Evolutionary conservation across 2,888 invertebrate species (phyloP), one percentile per base, ranked within the genome.

Genomic region (Phlogophora meticulosa): DNA sequence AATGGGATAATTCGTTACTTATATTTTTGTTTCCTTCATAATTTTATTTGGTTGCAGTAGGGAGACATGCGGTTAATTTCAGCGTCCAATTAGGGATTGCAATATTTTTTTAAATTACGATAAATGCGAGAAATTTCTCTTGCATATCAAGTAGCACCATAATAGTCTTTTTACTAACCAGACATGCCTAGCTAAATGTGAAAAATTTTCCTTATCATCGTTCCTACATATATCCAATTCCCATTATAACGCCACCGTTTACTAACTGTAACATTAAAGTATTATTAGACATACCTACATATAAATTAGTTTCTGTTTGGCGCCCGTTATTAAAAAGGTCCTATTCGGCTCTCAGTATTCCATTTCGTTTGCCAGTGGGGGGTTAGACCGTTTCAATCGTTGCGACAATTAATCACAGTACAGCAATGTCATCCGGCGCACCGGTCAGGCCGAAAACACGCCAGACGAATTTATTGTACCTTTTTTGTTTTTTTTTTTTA

Each of bases 311-410:
- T 92, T 91, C 86, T 87, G 88, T 87, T 84, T 90, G 90, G 91
- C 88, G 90, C 87, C 87, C 88, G 84, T 88, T 91, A 92, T 93
- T 92, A 92, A 92, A 93, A 88, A 92, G 92, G 91, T 91, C 90
- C 90, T 92, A 91, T 89, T 90, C 85, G 87, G 85, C 81, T 72
- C 87, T 90, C 90, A 92, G 92, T 94, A 94, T 95, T 94, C 94
- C 94, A 95, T 95, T 95, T 92, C 93, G 91, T 90, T 72, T 92
- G 89, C 88, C 95, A 93, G 95, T 95, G 94, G 95, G 95, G 94
- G 95, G 88, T 90, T 90, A 89, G 85, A 76, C 88, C 88, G 88
- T 91, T 92, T 93, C 94, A 94, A 94, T 94, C 93, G 93, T 88
- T 87, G 91, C 91, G 89, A 94, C 94, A 91, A 95, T 95, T 94